A percentile compares a stretch with the other conserved stretches of the same genome.
Evolutionary conservation across 2,888 invertebrate species (phyloP).

Genomic region (Pristionchus japonicus): DNA sequence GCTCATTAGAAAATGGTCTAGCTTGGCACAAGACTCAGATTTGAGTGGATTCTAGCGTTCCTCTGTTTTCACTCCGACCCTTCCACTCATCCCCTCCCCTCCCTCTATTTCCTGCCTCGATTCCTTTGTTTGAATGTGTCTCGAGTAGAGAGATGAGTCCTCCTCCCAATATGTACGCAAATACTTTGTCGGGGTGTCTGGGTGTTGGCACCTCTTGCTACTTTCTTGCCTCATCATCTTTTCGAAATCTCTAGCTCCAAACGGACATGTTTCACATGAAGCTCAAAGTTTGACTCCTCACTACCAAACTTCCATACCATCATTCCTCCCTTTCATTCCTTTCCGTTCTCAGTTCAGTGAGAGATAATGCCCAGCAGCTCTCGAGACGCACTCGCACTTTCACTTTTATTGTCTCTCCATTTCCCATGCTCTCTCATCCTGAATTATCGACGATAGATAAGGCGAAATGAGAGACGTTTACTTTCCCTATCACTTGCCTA

Average conservation of each 20-base stretch:
- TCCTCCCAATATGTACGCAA: background rate
- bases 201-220: background rate
- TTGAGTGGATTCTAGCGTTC: no score
- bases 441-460: background rate
- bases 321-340: background rate
- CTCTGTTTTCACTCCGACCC: background rate
- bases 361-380: background rate
- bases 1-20: no score
- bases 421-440: background rate
- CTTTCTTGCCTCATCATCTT: background rate
- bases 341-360: background rate
- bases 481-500: background rate
- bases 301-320: no score
- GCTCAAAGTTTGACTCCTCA: no score
- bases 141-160: conserved; percentile 35
- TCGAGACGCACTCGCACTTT: background rate
- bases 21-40: no score
- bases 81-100: background rate
- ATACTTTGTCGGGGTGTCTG: background rate
- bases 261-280: background rate
- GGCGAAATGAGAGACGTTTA: background rate
- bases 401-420: background rate
- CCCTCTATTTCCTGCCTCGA: background rate
- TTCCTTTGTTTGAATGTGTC: conserved; percentile 11
- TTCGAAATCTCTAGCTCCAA: background rate